Percentiles rank a stretch among this genome's conserved stretches.
Conservation (phyloP, 1,140 invertebrate species). For the Scaptomyza montana region DNA sequence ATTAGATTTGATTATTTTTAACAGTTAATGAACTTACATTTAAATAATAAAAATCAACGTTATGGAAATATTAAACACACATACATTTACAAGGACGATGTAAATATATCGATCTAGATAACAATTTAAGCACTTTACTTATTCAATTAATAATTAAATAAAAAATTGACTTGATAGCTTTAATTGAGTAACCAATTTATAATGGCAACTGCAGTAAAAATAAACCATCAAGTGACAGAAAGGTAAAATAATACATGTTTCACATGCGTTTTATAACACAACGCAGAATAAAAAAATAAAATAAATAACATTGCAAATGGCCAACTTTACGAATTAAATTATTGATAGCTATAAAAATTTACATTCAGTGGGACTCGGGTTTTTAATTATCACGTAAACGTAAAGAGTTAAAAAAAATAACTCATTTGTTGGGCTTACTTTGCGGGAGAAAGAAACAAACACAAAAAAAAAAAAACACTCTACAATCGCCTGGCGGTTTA, state of each 20-base stretch:
- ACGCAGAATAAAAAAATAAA: background rate
- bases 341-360: too few relatives aligned
- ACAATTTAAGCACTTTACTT: too few relatives aligned
- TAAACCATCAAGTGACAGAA: background rate
- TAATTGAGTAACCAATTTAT: too few relatives aligned
- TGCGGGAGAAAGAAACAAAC: background rate
- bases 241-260: background rate
- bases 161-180: too few relatives aligned
- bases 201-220: background rate
- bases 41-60: too few relatives aligned
- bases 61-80: too few relatives aligned
- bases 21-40: too few relatives aligned
- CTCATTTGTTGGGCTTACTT: conserved; percentile 3
- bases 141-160: too few relatives aligned
- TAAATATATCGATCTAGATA: too few relatives aligned
- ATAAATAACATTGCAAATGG: background rate
- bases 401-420: conserved; percentile 16
- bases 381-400: conserved; percentile 49
- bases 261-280: background rate
- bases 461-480: background rate
- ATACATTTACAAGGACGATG: too few relatives aligned
- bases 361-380: conserved; percentile 10
- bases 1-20: too few relatives aligned
- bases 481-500: conserved; percentile 9
- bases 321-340: background rate